A percentile compares a stretch with the other conserved stretches of the same genome.
These are phyloP conservation scores for Heliocidaris tuberculata DNA, from an alignment of 35 echinoderm and acorn worm species.

Conservation along the genomic window DNA sequence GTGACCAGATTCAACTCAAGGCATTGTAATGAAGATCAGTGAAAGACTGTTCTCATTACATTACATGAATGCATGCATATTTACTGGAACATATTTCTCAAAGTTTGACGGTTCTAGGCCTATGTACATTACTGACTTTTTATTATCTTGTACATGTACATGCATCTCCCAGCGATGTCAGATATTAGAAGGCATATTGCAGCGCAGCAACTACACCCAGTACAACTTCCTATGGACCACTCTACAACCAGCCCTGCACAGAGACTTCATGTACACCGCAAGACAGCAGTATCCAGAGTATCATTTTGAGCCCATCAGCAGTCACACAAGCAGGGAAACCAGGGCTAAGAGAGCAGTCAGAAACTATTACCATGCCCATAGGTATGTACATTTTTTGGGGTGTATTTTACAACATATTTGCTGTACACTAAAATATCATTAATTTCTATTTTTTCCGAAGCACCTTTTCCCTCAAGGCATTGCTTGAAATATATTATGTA, in stretches of 20 bases:
- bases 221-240: constrained; percentile 93
- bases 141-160: no score
- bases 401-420: not conserved
- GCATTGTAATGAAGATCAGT: no score
- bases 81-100: no score
- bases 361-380: constrained; percentile 81
- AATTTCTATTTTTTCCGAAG: no score
- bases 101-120: not conserved
- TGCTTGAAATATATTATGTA: no score
- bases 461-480: no score
- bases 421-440: not conserved
- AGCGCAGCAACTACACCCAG: constrained; percentile 83
- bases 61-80: no score
- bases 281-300: constrained; percentile 69
- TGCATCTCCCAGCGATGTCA: constrained; percentile 61
- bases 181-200: constrained; percentile 76
- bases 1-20: no score
- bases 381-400: no score
- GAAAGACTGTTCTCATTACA: no score
- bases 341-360: constrained; percentile 74
- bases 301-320: constrained; percentile 85
- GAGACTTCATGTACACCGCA: constrained; percentile 98
- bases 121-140: not conserved
- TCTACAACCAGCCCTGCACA: constrained; percentile 80
- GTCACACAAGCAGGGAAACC: constrained; percentile 65